phyloP scores from a whole-genome alignment of 2,113 vertebrate species.

The Leptocoma aspasia region DNA sequence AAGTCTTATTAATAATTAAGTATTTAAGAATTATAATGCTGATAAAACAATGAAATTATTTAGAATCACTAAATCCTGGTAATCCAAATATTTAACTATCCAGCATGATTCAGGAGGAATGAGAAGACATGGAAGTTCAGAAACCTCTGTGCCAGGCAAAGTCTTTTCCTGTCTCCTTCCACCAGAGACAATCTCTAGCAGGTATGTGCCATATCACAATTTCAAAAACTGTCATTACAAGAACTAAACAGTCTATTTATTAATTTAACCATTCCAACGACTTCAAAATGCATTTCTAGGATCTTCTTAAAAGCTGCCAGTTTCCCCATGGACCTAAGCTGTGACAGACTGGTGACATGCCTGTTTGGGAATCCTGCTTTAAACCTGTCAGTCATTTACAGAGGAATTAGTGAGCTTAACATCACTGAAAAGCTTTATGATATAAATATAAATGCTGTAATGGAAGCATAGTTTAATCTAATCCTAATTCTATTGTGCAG shows the following conservation, averaged over 20 bases:
- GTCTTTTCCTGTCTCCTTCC: not conserved
- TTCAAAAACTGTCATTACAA: not conserved
- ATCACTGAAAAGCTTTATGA: not conserved
- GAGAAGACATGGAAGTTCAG: not conserved
- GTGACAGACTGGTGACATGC: not conserved
- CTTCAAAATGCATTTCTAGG: not conserved
- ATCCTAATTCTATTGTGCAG: not conserved
- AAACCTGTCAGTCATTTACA: not conserved
- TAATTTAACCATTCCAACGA: not conserved
- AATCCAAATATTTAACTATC: not conserved
- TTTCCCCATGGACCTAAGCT: not conserved
- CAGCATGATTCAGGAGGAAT: not conserved
- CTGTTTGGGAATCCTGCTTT: constrained; percentile 13
- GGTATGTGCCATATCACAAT: not conserved
- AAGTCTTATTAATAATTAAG: not conserved
- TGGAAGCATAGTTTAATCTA: not conserved
- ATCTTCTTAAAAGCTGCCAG: not conserved
- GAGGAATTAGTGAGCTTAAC: not conserved
- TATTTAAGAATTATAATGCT: not conserved
- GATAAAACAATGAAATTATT: not conserved
- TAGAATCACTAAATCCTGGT: not conserved
- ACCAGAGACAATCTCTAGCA: not conserved
- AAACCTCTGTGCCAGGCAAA: not conserved
- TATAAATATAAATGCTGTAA: not conserved
- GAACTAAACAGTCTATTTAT: not conserved